phyloP scores from a whole-genome alignment of 2,797 vertebrate species.

The Staurois parvus region DNA sequence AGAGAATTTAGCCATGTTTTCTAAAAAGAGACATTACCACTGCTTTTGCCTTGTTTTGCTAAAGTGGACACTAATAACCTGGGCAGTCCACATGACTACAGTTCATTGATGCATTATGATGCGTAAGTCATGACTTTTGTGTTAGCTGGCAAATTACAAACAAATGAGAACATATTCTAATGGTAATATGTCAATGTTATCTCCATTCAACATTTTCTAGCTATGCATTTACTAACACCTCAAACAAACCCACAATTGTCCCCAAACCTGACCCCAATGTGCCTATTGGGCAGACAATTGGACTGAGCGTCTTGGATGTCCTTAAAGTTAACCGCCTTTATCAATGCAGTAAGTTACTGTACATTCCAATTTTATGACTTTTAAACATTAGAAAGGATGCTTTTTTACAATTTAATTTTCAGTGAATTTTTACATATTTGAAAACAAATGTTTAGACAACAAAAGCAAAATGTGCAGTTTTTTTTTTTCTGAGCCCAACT shows the following conservation, averaged over 20 bases:
- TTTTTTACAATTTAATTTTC: too few species aligned
- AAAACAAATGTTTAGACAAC: too few species aligned
- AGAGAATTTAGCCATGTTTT: too few species aligned
- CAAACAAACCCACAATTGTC: conserved; percentile 83
- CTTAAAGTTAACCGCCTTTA: conserved; percentile 88
- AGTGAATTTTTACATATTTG: too few species aligned
- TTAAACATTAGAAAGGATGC: too few species aligned
- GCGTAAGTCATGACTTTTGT: conserved; percentile 70
- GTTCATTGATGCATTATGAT: conserved; percentile 84
- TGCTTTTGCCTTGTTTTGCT: conserved; percentile 69
- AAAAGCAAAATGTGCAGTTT: too few species aligned
- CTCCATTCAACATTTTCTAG: background rate
- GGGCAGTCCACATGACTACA: conserved; percentile 79
- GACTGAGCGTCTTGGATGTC: conserved; percentile 82
- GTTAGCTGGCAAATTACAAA: too few species aligned
- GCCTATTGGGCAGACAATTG: conserved; percentile 84
- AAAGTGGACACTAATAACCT: conserved; percentile 77
- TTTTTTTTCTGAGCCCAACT: background rate
- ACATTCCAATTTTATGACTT: background rate
- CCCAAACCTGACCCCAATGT: conserved; percentile 83
- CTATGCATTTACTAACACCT: conserved; percentile 78
- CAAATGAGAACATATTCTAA: too few species aligned
- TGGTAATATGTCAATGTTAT: too few species aligned
- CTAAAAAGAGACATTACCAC: too few species aligned
- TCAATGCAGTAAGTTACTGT: conserved; percentile 76